phyloP scores from a whole-genome alignment of 2,888 invertebrate species.

The Acleris laterana region DNA sequence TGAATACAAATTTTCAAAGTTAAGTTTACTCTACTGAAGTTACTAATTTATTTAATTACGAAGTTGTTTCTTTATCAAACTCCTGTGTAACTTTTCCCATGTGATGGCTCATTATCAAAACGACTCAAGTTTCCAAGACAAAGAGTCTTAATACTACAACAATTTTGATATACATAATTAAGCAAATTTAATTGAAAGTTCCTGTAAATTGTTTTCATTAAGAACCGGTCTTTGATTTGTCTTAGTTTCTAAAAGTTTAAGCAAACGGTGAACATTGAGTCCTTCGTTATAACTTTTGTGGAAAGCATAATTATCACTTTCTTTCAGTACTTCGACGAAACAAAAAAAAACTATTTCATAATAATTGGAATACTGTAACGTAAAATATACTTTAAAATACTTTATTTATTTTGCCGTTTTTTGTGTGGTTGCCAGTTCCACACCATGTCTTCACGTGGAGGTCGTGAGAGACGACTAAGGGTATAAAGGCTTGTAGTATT shows the following conservation, averaged over 20 bases:
- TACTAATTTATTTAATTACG: slow-evolving; percentile 5
- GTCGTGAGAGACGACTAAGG: too few relatives aligned
- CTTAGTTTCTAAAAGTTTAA: slow-evolving; percentile 22
- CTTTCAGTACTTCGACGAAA: slow-evolving; percentile 36
- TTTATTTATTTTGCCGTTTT: too few relatives aligned
- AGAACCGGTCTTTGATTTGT: slow-evolving; percentile 36
- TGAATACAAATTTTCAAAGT: too few relatives aligned
- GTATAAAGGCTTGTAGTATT: too few relatives aligned
- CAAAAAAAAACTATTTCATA: slow-evolving; percentile 27
- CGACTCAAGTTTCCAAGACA: slow-evolving; percentile 9
- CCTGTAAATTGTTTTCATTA: slow-evolving; percentile 21
- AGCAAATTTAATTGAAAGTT: slow-evolving; percentile 24
- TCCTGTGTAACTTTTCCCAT: slow-evolving; percentile 13
- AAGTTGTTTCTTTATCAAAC: slow-evolving; percentile 10
- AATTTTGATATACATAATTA: slow-evolving; percentile 8
- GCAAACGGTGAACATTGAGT: slow-evolving; percentile 37
- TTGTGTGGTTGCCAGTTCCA: too few relatives aligned
- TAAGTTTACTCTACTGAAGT: neutral
- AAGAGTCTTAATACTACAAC: slow-evolving; percentile 1
- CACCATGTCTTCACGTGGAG: too few relatives aligned
- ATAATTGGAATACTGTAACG: slow-evolving; percentile 14
- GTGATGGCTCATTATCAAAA: neutral
- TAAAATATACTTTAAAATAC: neutral
- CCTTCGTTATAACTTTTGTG: slow-evolving; percentile 44
- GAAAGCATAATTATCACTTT: slow-evolving; percentile 38